Percentiles rank a stretch among this genome's conserved stretches.
Conservation (phyloP, 1,140 invertebrate genomes). For the Eumeta japonica region DNA sequence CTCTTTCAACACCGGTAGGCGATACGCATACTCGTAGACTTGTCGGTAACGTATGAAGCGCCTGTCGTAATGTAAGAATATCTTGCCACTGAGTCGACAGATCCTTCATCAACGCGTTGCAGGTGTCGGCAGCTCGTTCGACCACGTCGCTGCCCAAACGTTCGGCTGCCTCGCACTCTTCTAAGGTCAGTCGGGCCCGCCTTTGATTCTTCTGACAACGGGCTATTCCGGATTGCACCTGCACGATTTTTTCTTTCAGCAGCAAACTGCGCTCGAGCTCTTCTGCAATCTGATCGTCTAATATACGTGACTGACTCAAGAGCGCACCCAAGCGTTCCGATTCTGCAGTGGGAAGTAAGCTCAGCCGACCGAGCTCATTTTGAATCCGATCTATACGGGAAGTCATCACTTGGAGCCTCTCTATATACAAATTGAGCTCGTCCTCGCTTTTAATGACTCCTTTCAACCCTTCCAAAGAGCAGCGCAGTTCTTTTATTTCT, state of each 20-base stretch:
- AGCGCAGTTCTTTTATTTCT: slow-evolving; percentile 69
- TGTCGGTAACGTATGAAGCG: slow-evolving; percentile 73
- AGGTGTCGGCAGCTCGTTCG: slow-evolving; percentile 67
- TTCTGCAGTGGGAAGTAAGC: slow-evolving; percentile 68
- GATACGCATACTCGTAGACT: slow-evolving; percentile 71
- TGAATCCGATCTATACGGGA: slow-evolving; percentile 72
- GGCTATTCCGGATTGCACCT: slow-evolving; percentile 66
- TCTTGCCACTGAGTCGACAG: slow-evolving; percentile 71
- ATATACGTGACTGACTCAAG: slow-evolving; percentile 64
- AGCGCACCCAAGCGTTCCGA: slow-evolving; percentile 73
- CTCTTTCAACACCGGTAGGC: slow-evolving; percentile 69
- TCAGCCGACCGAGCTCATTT: slow-evolving; percentile 73
- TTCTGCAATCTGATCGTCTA: slow-evolving; percentile 70
- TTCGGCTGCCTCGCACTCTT: slow-evolving; percentile 70
- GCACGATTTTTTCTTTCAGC: slow-evolving; percentile 68
- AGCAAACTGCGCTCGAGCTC: slow-evolving; percentile 71
- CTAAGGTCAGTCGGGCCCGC: slow-evolving; percentile 62
- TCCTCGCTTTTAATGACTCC: slow-evolving; percentile 79
- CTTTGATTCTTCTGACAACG: slow-evolving; percentile 67
- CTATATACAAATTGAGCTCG: slow-evolving; percentile 76
- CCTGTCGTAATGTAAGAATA: slow-evolving; percentile 69
- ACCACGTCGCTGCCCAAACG: slow-evolving; percentile 70
- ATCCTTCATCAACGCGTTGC: slow-evolving; percentile 65
- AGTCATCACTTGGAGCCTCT: slow-evolving; percentile 73
- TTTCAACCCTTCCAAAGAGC: slow-evolving; percentile 66